Base-by-base conservation (phyloP, 2,888 invertebrate genomes). In the Junonia oenone region DNA sequence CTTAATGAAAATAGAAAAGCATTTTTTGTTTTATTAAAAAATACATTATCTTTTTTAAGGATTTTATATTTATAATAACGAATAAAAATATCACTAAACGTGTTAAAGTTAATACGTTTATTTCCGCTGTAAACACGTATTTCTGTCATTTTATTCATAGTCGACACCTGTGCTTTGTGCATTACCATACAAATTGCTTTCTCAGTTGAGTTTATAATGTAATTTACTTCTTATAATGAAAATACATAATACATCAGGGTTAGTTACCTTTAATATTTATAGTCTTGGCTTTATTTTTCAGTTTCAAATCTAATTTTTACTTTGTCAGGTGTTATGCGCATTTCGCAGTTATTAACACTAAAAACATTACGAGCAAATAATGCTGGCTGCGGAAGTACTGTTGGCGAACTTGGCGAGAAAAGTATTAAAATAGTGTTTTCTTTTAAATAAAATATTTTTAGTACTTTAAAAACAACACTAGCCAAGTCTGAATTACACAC, bases 151-250 rank as follows among this genome's bases (percentile, higher is more conserved):
- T 53, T 53, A 46, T 53, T 38, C 37, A 46, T 53, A 47, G 37
- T 47, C 29, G 29, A 45, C 45, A 38, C 29, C 52, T 46, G 45
- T 46, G 52, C 52, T 53, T 53, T 53, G 46, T 47, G 37, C 29
- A 52, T 52, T 52, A 52, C 33, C 52, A 52, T 52, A 52, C 37
- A 52, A 37, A 52, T 52, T 46, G 29, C 38, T 33, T 46, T 46
- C 52, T 19, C 38, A 40, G 38, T 46, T 46, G 52, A 52, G 46
- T 52, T 27, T 52, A 46, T 46, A 52, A 52, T 52, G 52, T 52
- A 52, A 52, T 52, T 52, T 52, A 14, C 52, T 13, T 52, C 45
- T 52, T 52, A 46, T 52, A 46, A 38, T 26, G 45, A 52, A 17
- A 29, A 37, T 52, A 19, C 29, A 52, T 52, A 38, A 52, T 37